phyloP scores from a whole-genome alignment of 2,113 vertebrate genomes.

The Phainopepla nitens region DNA sequence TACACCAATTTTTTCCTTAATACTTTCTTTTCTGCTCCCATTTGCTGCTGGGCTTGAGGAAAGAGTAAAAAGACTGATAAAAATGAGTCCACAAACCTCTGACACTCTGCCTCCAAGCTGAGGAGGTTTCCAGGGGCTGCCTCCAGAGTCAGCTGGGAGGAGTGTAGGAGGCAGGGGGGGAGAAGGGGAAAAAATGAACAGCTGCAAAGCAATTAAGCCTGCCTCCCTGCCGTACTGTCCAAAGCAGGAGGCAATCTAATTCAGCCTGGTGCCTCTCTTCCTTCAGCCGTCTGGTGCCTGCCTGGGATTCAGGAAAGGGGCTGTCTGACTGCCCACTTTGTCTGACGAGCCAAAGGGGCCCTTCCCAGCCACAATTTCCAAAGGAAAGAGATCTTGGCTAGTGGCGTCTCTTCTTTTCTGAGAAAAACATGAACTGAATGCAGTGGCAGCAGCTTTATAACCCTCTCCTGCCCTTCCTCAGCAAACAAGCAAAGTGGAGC shows the following conservation, averaged over 20 bases:
- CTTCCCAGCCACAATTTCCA: conserved; percentile 62
- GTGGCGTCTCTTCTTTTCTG: conserved; percentile 37
- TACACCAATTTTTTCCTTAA: background rate
- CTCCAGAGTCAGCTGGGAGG: background rate
- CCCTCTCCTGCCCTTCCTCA: conserved; percentile 57
- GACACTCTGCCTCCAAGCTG: background rate
- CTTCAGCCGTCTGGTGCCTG: conserved; percentile 71
- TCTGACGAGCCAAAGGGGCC: conserved; percentile 50
- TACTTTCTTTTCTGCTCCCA: background rate
- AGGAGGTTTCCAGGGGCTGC: background rate
- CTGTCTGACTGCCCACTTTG: conserved; percentile 66
- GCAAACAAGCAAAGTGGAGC: conserved; percentile 38
- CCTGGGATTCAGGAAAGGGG: conserved; percentile 63
- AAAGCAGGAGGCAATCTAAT: conserved; percentile 62
- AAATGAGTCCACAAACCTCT: background rate
- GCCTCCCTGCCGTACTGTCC: conserved; percentile 47
- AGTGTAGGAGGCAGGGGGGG: background rate
- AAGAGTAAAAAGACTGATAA: background rate
- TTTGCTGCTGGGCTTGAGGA: background rate
- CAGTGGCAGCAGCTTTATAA: conserved; percentile 37
- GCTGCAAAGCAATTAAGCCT: conserved; percentile 59
- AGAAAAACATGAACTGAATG: conserved; percentile 38
- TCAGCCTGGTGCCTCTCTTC: conserved; percentile 71
- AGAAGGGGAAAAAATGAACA: conserved; percentile 50
- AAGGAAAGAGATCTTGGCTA: conserved; percentile 59